These are phyloP conservation scores for Hirtodrosophila histrioides DNA, from an alignment of 2,888 invertebrate genomes.

Conservation along the genomic window DNA sequence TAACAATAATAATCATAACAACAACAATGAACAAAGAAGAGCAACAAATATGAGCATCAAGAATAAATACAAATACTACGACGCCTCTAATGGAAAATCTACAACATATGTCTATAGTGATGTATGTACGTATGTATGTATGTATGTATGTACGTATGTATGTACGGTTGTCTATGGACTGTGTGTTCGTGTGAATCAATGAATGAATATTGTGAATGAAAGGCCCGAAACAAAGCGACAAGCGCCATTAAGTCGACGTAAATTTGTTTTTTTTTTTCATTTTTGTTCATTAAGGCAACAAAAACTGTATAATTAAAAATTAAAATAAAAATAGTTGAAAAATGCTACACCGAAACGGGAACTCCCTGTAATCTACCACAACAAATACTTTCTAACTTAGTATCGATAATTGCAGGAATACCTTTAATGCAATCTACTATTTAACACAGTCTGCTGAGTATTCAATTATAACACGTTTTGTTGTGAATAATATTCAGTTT, in stretches of 20 bases:
- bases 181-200: conserved; percentile 59
- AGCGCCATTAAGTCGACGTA: conserved; percentile 59
- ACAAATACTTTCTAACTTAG: too few species aligned
- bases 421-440: too few species aligned
- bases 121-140: background rate
- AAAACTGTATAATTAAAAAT: conserved; percentile 50
- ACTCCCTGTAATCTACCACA: conserved; percentile 22
- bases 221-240: conserved; percentile 58
- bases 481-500: background rate
- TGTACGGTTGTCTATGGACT: conserved; percentile 2
- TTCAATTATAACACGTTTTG: background rate
- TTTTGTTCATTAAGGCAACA: conserved; percentile 46
- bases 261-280: conserved; percentile 42
- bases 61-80: conserved; percentile 40
- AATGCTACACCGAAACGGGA: conserved; percentile 10
- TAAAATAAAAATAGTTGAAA: background rate
- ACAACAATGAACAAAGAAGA: conserved; percentile 39
- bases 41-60: conserved; percentile 48
- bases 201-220: conserved; percentile 67
- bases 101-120: conserved; percentile 23
- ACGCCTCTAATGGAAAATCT: conserved; percentile 59
- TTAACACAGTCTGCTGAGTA: too few species aligned
- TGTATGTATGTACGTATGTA: background rate
- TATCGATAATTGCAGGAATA: too few species aligned
- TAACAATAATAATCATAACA: conserved; percentile 27